phyloP scores from a whole-genome alignment of 2,113 vertebrate species.

The Pongo pygmaeus region DNA sequence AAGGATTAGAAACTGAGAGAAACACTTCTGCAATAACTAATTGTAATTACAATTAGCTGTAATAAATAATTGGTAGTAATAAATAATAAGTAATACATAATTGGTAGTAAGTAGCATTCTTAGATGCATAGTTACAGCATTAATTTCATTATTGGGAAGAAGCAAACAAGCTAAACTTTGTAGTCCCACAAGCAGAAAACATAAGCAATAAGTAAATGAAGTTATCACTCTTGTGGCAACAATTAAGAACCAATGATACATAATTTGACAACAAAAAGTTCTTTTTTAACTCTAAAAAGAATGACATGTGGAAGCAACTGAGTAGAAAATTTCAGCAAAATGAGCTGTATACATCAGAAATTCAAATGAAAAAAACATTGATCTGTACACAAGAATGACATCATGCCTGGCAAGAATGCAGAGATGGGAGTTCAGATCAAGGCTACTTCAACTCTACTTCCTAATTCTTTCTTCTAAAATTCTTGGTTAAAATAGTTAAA shows the following conservation, averaged over 20 bases:
- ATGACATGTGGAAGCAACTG: not conserved
- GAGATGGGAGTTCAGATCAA: not conserved
- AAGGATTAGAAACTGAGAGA: not conserved
- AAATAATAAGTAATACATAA: not conserved
- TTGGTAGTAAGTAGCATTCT: not conserved
- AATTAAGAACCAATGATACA: not conserved
- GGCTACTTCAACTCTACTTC: not conserved
- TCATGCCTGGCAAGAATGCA: not conserved
- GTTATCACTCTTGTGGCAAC: not conserved
- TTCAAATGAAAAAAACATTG: not conserved
- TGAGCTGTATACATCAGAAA: not conserved
- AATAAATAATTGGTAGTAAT: too few relatives aligned
- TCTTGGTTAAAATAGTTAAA: conserved; percentile 21
- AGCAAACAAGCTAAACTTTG: not conserved
- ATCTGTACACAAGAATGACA: not conserved
- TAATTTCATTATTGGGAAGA: conserved; percentile 35
- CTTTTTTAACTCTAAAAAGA: conserved; percentile 21
- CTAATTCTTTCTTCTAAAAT: not conserved
- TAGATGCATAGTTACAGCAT: not conserved
- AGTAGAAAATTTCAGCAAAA: not conserved
- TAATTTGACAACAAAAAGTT: not conserved
- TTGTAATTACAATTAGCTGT: too few relatives aligned
- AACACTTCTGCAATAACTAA: conserved; percentile 18
- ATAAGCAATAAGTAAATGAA: conserved; percentile 16
- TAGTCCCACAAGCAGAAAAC: conserved; percentile 11